A percentile compares a stretch with the other conserved stretches of the same genome.
These are phyloP conservation scores for Adela reaumurella DNA, from an alignment of 2,888 invertebrate genomes.

Conservation along the genomic window DNA sequence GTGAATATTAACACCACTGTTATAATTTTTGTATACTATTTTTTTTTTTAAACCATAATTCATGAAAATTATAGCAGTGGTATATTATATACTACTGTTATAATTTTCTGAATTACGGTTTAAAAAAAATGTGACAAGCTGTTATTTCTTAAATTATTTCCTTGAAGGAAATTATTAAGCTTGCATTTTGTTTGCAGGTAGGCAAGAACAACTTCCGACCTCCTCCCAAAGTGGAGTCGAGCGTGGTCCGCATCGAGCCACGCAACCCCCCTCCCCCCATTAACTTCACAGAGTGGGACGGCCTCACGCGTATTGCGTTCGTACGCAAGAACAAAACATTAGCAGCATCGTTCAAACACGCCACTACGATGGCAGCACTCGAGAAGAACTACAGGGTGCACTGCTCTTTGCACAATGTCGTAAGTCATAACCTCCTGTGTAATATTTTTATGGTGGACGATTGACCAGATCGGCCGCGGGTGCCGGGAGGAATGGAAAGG, in stretches of 20 bases:
- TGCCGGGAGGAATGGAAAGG: no score
- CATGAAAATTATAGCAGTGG: no score
- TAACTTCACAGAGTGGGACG: conserved; percentile 98
- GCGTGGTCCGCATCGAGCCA: conserved; percentile 96
- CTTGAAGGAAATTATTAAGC: neutral
- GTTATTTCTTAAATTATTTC: neutral
- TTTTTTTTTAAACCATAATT: no score
- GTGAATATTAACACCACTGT: no score
- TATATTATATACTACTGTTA: neutral
- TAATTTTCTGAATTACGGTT: neutral
- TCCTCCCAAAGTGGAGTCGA: conserved; percentile 98
- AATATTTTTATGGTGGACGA: no score
- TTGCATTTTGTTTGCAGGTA: conserved; percentile 59
- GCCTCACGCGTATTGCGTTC: conserved; percentile 91
- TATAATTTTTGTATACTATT: no score
- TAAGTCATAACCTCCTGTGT: conserved; percentile 25
- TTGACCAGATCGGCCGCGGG: no score
- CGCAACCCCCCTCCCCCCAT: conserved; percentile 95
- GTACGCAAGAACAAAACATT: conserved; percentile 96
- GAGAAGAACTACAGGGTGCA: conserved; percentile 89
- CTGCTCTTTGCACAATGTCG: conserved; percentile 82
- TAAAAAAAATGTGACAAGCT: neutral
- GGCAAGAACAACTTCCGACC: conserved; percentile 98
- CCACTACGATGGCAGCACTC: conserved; percentile 75
- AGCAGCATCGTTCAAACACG: conserved; percentile 83